Percentiles rank a stretch among this genome's conserved stretches.
These are phyloP conservation scores for Homarus americanus DNA, from an alignment of 1,140 invertebrate species.

Conservation along the genomic window DNA sequence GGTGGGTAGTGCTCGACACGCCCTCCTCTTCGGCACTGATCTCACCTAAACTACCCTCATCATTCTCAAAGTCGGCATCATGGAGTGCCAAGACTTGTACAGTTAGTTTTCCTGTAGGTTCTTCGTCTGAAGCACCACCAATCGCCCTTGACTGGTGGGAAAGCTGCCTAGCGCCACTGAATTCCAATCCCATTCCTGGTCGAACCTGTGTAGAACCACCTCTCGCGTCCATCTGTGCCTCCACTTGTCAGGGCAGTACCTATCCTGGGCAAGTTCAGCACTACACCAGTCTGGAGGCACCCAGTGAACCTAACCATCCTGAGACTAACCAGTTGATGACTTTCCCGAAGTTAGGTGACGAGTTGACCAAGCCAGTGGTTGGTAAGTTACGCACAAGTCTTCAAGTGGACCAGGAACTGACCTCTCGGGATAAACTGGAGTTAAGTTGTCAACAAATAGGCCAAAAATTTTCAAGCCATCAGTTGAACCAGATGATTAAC, in stretches of 20 bases:
- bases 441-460: neutral
- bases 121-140: neutral
- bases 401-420: neutral
- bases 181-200: neutral
- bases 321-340: neutral
- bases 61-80: no score
- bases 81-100: neutral
- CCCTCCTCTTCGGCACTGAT: neutral
- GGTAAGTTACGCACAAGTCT: neutral
- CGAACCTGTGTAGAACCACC: neutral
- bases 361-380: neutral
- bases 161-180: neutral
- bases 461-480: neutral
- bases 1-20: constrained; percentile 15
- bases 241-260: neutral
- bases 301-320: neutral
- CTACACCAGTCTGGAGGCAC: neutral
- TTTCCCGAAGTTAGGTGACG: neutral
- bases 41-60: no score
- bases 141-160: neutral
- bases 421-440: neutral
- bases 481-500: neutral
- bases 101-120: neutral
- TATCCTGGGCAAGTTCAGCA: neutral
- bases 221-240: neutral